phyloP scores from a whole-genome alignment of 1,140 invertebrate genomes.

The Bathynomus jamesi region DNA sequence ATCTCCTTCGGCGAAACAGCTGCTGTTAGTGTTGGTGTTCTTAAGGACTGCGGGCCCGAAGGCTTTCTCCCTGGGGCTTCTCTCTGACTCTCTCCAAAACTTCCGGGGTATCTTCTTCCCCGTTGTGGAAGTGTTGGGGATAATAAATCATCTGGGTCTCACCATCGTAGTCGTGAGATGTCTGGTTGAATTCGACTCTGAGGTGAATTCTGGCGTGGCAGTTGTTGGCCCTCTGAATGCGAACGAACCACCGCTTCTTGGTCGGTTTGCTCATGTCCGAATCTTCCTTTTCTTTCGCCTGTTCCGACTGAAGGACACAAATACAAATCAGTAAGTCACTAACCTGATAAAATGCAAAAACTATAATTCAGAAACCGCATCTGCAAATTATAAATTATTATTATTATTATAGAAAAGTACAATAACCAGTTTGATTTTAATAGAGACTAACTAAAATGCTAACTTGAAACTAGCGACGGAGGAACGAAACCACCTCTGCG shows the following conservation, averaged over 20 bases:
- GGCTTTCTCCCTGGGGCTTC: background rate
- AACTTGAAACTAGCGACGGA: no score
- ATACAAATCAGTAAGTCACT: no score
- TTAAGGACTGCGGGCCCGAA: background rate
- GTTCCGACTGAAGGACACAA: conserved; percentile 16
- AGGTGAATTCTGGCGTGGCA: conserved; percentile 34
- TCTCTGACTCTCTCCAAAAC: background rate
- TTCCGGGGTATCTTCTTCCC: conserved; percentile 18
- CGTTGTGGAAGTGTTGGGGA: conserved; percentile 32
- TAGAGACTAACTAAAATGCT: no score
- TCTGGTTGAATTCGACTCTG: conserved; percentile 29
- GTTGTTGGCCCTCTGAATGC: conserved; percentile 28
- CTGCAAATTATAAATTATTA: no score
- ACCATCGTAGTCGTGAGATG: conserved; percentile 24
- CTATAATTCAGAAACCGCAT: no score
- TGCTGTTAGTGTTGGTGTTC: background rate
- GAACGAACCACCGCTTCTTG: conserved; percentile 25
- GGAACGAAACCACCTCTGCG: no score
- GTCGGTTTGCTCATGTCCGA: conserved; percentile 15
- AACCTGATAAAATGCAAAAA: no score
- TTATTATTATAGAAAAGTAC: no score
- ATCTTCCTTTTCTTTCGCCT: conserved; percentile 25
- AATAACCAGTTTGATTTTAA: no score
- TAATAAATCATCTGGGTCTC: conserved; percentile 32
- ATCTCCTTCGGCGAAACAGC: background rate